These are phyloP conservation scores for Alsophila aescularia DNA, from an alignment of 2,888 invertebrate genomes.

Conservation along the genomic window DNA sequence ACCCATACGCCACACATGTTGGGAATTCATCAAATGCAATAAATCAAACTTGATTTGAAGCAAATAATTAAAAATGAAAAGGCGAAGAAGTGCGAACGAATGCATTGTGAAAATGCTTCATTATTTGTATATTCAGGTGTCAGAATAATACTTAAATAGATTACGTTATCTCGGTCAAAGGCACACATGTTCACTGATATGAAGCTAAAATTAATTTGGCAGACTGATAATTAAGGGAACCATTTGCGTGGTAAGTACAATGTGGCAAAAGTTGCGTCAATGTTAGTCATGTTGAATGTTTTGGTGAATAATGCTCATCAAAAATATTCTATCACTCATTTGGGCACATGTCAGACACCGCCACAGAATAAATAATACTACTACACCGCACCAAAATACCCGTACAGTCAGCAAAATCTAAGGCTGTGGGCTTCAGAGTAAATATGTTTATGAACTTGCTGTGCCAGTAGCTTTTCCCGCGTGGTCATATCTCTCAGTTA, in stretches of 20 bases:
- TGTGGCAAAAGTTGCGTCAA: constrained; percentile 4
- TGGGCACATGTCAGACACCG: background rate
- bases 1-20: too few relatives aligned
- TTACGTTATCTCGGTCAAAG: constrained; percentile 15
- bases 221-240: constrained; percentile 13
- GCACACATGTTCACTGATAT: background rate
- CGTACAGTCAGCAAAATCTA: too few relatives aligned
- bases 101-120: background rate
- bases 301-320: background rate
- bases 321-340: background rate
- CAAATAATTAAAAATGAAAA: background rate
- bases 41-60: too few relatives aligned
- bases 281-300: constrained; percentile 12
- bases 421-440: too few relatives aligned
- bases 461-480: too few relatives aligned
- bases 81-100: background rate
- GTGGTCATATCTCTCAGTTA: too few relatives aligned
- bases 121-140: constrained; percentile 11
- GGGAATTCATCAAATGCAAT: too few relatives aligned
- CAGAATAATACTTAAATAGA: constrained; percentile 6
- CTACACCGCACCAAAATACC: too few relatives aligned
- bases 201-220: constrained; percentile 13
- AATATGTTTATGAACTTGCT: too few relatives aligned
- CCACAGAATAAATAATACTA: too few relatives aligned
- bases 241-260: constrained; percentile 7